A percentile compares a stretch with the other conserved stretches of the same genome.
Evolutionary conservation across 2,797 vertebrate species (phyloP).

Genomic region (Thripadectes ignobilis): DNA sequence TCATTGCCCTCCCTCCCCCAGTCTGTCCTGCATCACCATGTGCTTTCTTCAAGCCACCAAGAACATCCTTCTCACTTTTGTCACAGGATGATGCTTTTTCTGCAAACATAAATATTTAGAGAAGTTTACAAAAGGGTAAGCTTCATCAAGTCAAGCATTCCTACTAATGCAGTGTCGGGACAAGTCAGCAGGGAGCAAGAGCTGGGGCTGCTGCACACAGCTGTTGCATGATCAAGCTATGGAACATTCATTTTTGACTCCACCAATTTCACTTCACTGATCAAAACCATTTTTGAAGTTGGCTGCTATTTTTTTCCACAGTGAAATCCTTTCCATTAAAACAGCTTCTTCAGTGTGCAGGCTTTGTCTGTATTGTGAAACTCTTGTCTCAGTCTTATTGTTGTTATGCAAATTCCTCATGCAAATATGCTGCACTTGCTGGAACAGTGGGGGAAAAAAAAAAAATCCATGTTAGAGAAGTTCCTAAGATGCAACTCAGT

Average conservation of each 20-base stretch:
- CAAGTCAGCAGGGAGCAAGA: background rate
- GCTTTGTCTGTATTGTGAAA: background rate
- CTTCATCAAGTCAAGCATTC: background rate
- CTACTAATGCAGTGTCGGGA: background rate
- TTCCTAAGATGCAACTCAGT: background rate
- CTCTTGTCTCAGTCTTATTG: background rate
- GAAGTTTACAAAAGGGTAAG: slow-evolving; percentile 31
- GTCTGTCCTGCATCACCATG: background rate
- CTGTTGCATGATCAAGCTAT: background rate
- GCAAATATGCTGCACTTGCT: background rate
- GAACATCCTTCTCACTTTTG: slow-evolving; percentile 14
- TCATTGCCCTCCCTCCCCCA: background rate
- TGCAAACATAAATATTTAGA: slow-evolving; percentile 47
- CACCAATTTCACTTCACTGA: background rate
- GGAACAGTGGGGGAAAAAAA: background rate
- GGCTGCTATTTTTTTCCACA: fast-evolving
- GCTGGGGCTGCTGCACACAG: background rate
- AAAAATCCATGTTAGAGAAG: background rate
- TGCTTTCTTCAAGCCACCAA: background rate
- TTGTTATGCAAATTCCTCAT: background rate
- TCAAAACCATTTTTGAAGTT: background rate
- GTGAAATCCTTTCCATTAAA: background rate
- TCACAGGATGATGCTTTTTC: background rate
- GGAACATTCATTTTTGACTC: background rate
- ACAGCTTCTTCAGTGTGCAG: background rate